Evolutionary conservation across 2,113 vertebrate genomes (phyloP).

Genomic region (Chamaea fasciata): DNA sequence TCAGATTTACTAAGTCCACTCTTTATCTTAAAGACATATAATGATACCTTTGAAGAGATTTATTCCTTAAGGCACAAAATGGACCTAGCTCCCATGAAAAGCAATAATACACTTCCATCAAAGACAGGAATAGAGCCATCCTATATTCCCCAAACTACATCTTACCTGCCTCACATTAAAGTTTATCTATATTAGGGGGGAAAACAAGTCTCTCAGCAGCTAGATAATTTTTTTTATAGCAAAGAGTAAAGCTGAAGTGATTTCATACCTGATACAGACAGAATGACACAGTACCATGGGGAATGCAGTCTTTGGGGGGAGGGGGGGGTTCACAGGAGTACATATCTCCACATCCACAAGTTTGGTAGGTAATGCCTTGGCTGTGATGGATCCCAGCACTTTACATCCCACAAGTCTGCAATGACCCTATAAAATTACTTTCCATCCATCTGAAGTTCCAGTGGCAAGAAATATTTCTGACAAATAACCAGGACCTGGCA

Average conservation of each 20-base stretch:
- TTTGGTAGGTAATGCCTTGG: not conserved
- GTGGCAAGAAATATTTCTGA: constrained; percentile 20
- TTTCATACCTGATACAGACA: not conserved
- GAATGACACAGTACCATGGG: not conserved
- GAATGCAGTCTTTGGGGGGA: not conserved
- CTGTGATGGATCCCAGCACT: not conserved
- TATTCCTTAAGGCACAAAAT: not conserved
- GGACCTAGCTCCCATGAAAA: not conserved
- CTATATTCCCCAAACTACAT: not conserved
- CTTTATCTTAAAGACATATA: not conserved
- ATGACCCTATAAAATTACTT: not conserved
- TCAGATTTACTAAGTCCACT: not conserved
- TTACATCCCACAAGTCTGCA: not conserved
- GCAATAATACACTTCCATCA: not conserved
- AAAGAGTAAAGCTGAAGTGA: not conserved
- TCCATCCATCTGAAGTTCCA: not conserved
- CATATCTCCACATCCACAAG: not conserved
- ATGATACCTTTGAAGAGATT: not conserved
- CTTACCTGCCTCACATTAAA: not conserved
- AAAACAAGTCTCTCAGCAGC: not conserved
- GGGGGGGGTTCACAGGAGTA: not conserved
- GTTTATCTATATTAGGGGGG: not conserved
- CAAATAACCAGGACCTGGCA: constrained; percentile 26
- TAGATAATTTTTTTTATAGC: not conserved
- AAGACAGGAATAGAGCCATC: not conserved